A percentile compares a stretch with the other conserved stretches of the same genome.
Evolutionary conservation across 1,140 invertebrate species (phyloP).

Genomic region (Muscidifurax raptorellus): DNA sequence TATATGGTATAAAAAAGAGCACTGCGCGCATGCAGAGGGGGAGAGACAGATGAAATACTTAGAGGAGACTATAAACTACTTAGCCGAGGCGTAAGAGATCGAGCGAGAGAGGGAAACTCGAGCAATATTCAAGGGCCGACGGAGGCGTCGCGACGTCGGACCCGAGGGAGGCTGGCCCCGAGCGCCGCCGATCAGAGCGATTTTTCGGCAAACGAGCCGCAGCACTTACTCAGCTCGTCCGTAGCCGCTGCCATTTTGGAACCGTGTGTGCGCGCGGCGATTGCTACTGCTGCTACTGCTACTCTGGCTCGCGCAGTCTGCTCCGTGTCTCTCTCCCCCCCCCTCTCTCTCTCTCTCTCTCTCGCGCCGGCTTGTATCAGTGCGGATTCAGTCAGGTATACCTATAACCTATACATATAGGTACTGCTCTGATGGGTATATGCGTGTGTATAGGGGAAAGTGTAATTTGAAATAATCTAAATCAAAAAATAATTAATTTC

Average conservation of each 20-base stretch:
- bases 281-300: not conserved
- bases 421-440: too few species aligned
- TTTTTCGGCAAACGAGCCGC: constrained; percentile 35
- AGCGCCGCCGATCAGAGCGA: not conserved
- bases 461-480: too few species aligned
- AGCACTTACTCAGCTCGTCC: constrained; percentile 76
- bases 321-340: too few species aligned
- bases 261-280: constrained; percentile 45
- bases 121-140: not conserved
- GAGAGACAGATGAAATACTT: not conserved
- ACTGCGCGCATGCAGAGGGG: not conserved
- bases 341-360: too few species aligned
- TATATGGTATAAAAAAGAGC: not conserved
- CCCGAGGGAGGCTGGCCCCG: not conserved
- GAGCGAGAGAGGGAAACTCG: too few species aligned
- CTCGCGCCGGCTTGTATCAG: too few species aligned
- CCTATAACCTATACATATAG: too few species aligned
- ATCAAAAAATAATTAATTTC: too few species aligned
- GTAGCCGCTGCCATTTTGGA: constrained; percentile 75
- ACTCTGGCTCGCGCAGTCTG: not conserved
- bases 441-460: too few species aligned
- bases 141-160: not conserved
- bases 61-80: not conserved
- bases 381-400: too few species aligned
- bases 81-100: not conserved